Evolutionary conservation across 2,888 invertebrate species (phyloP).

Genomic region (Isotomurus palustris): DNA sequence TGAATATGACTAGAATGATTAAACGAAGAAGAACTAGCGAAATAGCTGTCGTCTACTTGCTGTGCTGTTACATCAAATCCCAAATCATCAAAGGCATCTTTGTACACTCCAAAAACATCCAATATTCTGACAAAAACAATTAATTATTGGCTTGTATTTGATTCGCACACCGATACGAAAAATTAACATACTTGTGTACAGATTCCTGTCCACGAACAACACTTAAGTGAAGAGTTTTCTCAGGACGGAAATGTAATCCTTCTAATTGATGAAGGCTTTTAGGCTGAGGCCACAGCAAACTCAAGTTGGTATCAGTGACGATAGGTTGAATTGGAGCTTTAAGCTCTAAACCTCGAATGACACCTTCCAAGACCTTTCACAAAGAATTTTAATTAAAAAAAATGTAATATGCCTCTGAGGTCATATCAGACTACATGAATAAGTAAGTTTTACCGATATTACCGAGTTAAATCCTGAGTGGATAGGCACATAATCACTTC

Average conservation of each 20-base stretch:
- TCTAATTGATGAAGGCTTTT: conserved; percentile 56
- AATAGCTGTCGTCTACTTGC: conserved; percentile 43
- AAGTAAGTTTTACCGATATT: conserved; percentile 3
- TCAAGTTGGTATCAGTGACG: conserved; percentile 52
- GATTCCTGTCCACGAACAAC: conserved; percentile 49
- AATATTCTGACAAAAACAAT: conserved; percentile 48
- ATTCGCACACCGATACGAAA: neutral
- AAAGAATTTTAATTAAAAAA: neutral
- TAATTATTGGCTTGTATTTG: neutral
- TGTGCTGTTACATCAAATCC: conserved; percentile 52
- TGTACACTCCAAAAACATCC: conserved; percentile 56
- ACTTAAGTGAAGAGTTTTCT: conserved; percentile 53
- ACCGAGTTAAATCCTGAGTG: conserved; percentile 44
- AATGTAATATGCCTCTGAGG: neutral
- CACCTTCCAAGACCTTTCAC: conserved; percentile 37
- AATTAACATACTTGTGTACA: conserved; percentile 46
- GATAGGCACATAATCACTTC: conserved; percentile 37
- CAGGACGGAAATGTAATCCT: conserved; percentile 52
- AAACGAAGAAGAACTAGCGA: conserved; percentile 28
- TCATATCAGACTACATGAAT: neutral
- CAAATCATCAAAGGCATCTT: conserved; percentile 52
- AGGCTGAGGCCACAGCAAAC: conserved; percentile 60
- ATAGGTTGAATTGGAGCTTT: conserved; percentile 49
- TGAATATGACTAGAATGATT: conserved; percentile 52
- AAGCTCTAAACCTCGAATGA: conserved; percentile 45